Evolutionary conservation across 2,888 invertebrate genomes (phyloP), one percentile per base, ranked within the genome.

Genomic region (Caenorhabditis sp.): DNA sequence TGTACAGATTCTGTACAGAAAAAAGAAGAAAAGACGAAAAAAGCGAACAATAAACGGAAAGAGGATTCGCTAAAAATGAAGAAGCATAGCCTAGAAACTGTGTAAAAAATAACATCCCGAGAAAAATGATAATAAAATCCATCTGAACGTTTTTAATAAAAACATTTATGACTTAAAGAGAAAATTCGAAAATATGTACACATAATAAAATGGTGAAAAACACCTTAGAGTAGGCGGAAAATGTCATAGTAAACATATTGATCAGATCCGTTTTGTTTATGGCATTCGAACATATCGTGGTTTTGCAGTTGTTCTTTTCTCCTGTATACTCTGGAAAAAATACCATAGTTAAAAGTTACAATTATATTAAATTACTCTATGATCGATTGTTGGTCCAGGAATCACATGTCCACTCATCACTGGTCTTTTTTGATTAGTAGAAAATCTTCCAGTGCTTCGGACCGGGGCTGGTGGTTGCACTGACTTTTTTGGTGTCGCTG

Each of bases 261-360:
- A 43, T 43, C 7, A 43, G 43, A 43, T 43, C 43, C 43, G 43
- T 14, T 43, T 43, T 14, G 43, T 10, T 43, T 43, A 43, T 43
- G 43, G 43, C 43, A 43, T 43, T 17, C 43, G 43, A 43, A 17
- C 43, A 43, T 17, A 12, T 43, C 43, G 7, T 43, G 71, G 71
- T 20, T 67, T 71, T 0, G 71, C 63, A 12, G 71, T 71, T 38
- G 71, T 71, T 52, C 71, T 43, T 31, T 67, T 71, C 5, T 71
- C 71, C 4, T 63, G 49, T 20, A 71, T 53, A 27, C 67, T 71
- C 71, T 71, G 50, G 53, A 61, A 58, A 59, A 27, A 56, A n/a
- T 4, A 14, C 26, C 43, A 50, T 21, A 2, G 14, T 49, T 25
- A 25, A 3, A 14, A 43, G 36, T 36, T 1, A 12, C 14, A 20